phyloP scores from a whole-genome alignment of 2,113 vertebrate species.

The Larimichthys polyactis region DNA sequence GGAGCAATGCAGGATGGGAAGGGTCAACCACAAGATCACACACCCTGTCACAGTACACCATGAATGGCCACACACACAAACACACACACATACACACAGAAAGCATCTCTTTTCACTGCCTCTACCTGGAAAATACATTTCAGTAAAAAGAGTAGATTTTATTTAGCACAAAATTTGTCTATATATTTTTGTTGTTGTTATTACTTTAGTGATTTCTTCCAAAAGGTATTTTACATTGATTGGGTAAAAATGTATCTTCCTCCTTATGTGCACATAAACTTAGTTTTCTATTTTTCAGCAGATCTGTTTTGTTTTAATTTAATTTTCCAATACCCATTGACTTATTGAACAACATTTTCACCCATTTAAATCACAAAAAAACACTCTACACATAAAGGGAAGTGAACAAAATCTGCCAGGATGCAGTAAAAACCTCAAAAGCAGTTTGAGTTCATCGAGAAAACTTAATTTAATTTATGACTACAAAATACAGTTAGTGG shows the following conservation, averaged over 20 bases:
- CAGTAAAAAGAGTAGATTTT: not conserved
- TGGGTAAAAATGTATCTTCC: slow-evolving; percentile 4
- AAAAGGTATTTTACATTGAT: slow-evolving; percentile 19
- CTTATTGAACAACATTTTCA: not conserved
- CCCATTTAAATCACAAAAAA: not conserved
- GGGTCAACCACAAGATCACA: slow-evolving; percentile 53
- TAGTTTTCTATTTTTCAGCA: slow-evolving; percentile 3
- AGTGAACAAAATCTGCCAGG: not conserved
- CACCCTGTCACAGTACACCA: slow-evolving; percentile 8
- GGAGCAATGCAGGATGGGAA: slow-evolving; percentile 40
- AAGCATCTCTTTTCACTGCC: not conserved
- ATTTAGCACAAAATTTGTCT: slow-evolving; percentile 9
- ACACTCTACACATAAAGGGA: not conserved
- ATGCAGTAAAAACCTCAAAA: not conserved
- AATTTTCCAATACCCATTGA: not conserved
- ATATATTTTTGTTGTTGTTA: not conserved
- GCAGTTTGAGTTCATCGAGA: not conserved
- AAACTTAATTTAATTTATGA: not conserved
- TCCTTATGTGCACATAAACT: not conserved
- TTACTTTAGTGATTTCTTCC: not conserved
- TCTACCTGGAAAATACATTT: not conserved
- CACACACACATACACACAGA: slow-evolving; percentile 8
- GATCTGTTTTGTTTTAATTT: not conserved
- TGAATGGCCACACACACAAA: slow-evolving; percentile 18
- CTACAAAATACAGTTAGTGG: not conserved